Conservation (phyloP, 1,140 invertebrate genomes). For the Lepidurus couesii region DNA sequence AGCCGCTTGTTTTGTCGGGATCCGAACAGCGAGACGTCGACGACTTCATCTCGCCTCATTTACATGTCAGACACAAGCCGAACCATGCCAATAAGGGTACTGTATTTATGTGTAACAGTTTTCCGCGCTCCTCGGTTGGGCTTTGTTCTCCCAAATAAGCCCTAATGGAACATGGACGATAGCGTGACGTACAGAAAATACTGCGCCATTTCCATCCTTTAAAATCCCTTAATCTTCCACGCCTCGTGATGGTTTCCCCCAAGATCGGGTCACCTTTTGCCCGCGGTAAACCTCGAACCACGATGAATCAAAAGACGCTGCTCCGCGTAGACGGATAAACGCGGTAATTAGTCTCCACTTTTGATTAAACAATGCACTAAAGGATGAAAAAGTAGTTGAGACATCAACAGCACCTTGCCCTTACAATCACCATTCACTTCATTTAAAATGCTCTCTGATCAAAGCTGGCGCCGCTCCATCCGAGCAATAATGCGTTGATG, state of each 20-base stretch:
- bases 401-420: background rate
- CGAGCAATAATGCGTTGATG: background rate
- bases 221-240: background rate
- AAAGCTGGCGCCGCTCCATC: background rate
- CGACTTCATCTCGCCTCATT: constrained; percentile 8
- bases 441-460: constrained; percentile 1
- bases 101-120: background rate
- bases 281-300: background rate
- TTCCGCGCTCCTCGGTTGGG: background rate
- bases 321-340: background rate
- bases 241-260: background rate
- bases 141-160: background rate
- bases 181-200: constrained; percentile 5
- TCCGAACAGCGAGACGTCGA: background rate
- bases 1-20: background rate
- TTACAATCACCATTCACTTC: background rate
- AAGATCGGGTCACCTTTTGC: background rate
- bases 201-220: background rate
- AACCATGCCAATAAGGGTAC: background rate
- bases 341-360: background rate
- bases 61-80: constrained; percentile 18
- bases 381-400: background rate
- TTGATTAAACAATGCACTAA: background rate
- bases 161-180: background rate
- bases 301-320: background rate